Conservation (phyloP, 1,140 invertebrate genomes). For the Drepana arcuata region DNA sequence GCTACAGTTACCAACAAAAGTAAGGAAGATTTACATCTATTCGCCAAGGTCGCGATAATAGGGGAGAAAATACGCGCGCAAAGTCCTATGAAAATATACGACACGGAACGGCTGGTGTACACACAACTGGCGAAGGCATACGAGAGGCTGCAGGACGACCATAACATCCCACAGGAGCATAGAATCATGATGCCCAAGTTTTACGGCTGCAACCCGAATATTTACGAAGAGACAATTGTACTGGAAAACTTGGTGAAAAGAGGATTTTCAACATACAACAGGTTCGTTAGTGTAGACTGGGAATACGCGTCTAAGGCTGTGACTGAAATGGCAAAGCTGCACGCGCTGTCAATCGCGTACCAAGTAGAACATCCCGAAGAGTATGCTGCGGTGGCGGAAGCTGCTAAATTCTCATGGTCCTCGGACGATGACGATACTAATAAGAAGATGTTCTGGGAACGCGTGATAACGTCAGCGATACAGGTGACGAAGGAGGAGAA, state of each 20-base stretch:
- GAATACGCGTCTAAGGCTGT: constrained; percentile 14
- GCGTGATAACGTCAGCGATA: constrained; percentile 1
- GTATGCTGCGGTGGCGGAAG: constrained; percentile 5
- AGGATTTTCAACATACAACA: constrained; percentile 16
- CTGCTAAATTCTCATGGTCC: constrained; percentile 3
- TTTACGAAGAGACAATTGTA: constrained; percentile 19
- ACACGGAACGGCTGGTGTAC: constrained; percentile 17
- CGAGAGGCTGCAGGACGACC: constrained; percentile 11
- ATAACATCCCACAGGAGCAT: constrained; percentile 12
- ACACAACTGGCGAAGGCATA: constrained; percentile 11
- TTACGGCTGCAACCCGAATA: constrained; percentile 14
- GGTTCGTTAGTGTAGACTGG: constrained; percentile 18
- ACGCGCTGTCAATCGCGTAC: constrained; percentile 22
- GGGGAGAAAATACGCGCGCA: constrained; percentile 11
- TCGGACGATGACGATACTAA: neutral
- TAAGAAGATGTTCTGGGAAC: constrained; percentile 1
- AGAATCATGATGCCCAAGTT: constrained; percentile 14
- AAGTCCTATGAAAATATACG: constrained; percentile 4
- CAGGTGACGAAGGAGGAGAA: constrained; percentile 11
- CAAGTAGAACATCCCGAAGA: constrained; percentile 8
- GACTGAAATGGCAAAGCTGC: constrained; percentile 20
- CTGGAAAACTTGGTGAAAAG: constrained; percentile 18
- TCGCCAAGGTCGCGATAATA: constrained; percentile 20
- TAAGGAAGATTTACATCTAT: constrained; percentile 20
- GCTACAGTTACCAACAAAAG: constrained; percentile 8